These are phyloP conservation scores for Hypolimnas misippus DNA, from an alignment of 2,888 invertebrate species.

Conservation along the genomic window DNA sequence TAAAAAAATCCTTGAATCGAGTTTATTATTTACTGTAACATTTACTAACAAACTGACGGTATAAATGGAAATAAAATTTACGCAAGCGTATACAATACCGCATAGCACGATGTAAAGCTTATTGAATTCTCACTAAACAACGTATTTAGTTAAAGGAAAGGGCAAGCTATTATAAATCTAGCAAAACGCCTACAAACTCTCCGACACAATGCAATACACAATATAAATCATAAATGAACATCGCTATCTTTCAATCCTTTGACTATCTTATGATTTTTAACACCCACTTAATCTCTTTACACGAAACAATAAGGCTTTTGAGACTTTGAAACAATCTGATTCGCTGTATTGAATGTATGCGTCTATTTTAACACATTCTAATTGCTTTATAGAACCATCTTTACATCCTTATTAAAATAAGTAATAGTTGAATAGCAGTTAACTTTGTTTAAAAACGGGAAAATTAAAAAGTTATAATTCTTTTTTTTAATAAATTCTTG, in stretches of 20 bases:
- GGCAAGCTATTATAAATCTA: constrained; percentile 74
- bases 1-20: too few relatives aligned
- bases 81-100: background rate
- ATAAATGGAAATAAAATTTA: background rate
- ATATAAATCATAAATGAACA: constrained; percentile 76
- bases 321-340: constrained; percentile 52
- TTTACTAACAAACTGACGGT: background rate
- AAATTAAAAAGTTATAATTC: background rate
- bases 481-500: background rate
- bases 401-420: too few relatives aligned
- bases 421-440: too few relatives aligned
- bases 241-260: constrained; percentile 76
- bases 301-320: constrained; percentile 66
- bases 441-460: background rate
- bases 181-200: constrained; percentile 67
- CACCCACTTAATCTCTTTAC: constrained; percentile 76
- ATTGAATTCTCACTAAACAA: constrained; percentile 50
- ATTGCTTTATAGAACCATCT: background rate
- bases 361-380: constrained; percentile 1
- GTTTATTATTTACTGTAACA: too few relatives aligned
- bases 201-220: constrained; percentile 74
- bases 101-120: constrained; percentile 32
- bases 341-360: background rate
- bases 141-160: constrained; percentile 60
- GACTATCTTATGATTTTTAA: constrained; percentile 79